Evolutionary conservation across 2,113 vertebrate genomes (phyloP).

Genomic region (Panurus biarmicus): DNA sequence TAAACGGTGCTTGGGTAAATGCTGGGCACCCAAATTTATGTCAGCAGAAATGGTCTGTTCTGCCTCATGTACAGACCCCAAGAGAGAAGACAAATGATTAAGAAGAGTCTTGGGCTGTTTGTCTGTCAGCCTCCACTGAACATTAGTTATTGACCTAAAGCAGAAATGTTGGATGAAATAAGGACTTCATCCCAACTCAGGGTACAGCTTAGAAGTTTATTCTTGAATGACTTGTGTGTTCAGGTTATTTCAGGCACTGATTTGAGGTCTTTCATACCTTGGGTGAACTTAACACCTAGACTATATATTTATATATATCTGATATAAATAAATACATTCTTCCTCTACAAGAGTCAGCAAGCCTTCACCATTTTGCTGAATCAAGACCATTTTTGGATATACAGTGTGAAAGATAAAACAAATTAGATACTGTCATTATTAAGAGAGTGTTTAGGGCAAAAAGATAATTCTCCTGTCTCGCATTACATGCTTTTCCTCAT

Average conservation of each 20-base stretch:
- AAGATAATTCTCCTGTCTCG: constrained; percentile 10
- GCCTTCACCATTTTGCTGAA: not conserved
- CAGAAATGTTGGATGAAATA: not conserved
- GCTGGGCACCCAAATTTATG: not conserved
- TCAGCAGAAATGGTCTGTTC: not conserved
- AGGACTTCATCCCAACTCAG: not conserved
- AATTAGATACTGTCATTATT: not conserved
- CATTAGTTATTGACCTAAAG: not conserved
- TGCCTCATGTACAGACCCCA: not conserved
- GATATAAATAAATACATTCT: not conserved
- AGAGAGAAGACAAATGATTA: not conserved
- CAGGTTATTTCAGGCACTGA: not conserved
- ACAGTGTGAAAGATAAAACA: constrained; percentile 1
- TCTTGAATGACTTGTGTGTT: not conserved
- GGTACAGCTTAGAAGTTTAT: not conserved
- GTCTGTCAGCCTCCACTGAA: not conserved
- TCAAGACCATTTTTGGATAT: not conserved
- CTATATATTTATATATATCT: not conserved
- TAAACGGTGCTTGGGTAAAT: not conserved
- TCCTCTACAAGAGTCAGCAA: not conserved
- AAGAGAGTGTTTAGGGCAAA: constrained; percentile 34
- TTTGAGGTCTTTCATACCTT: not conserved
- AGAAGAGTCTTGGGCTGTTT: not conserved
- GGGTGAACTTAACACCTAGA: not conserved
- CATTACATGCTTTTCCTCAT: constrained; percentile 26